These are phyloP conservation scores for Eilema sororculum DNA, from an alignment of 2,888 invertebrate species.

Conservation along the genomic window DNA sequence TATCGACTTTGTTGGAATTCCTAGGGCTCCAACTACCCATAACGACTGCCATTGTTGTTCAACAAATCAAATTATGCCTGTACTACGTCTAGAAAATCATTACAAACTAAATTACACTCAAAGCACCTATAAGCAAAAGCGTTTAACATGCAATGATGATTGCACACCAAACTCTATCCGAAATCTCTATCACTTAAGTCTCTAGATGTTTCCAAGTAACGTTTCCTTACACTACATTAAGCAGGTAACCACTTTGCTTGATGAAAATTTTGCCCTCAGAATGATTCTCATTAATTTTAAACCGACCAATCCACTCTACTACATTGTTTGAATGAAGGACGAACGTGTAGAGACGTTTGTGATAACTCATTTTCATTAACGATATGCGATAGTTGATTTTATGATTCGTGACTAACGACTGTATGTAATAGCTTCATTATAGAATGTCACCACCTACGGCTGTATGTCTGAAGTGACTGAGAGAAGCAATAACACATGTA, in stretches of 20 bases:
- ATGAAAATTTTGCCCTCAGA: conserved; percentile 49
- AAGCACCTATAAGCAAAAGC: conserved; percentile 6
- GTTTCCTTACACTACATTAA: conserved; percentile 37
- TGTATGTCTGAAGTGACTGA: not conserved
- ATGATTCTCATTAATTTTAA: conserved; percentile 54
- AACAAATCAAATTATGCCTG: not conserved
- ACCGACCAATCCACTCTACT: conserved; percentile 39
- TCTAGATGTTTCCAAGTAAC: conserved; percentile 23
- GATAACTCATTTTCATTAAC: conserved; percentile 23
- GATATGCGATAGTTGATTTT: conserved; percentile 12
- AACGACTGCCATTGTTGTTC: too few relatives aligned
- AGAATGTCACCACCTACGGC: conserved; percentile 1
- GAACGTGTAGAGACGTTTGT: conserved; percentile 23
- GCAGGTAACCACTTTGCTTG: conserved; percentile 46
- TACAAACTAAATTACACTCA: not conserved
- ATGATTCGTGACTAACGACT: conserved; percentile 12
- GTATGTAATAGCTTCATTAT: not conserved
- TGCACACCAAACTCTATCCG: conserved; percentile 15
- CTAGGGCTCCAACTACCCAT: too few relatives aligned
- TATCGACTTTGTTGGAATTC: too few relatives aligned
- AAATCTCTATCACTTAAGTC: conserved; percentile 21
- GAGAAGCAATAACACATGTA: not conserved
- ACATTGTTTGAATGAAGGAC: conserved; percentile 25
- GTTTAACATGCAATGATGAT: conserved; percentile 18
- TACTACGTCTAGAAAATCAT: not conserved